Evolutionary conservation across 2,888 invertebrate species (phyloP).

Genomic region (Conistra vaccinii): DNA sequence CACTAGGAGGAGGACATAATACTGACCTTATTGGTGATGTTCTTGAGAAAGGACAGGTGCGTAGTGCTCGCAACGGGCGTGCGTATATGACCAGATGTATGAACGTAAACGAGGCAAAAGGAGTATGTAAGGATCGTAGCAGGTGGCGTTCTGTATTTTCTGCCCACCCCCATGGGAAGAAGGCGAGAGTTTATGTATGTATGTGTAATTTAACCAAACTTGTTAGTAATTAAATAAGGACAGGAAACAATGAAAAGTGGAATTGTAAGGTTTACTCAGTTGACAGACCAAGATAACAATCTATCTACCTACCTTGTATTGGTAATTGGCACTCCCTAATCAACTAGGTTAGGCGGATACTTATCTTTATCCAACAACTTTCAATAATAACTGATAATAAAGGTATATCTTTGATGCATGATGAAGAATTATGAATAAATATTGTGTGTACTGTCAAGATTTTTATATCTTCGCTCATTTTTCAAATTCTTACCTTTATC

Average conservation of each 20-base stretch:
- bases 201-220: background rate
- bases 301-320: background rate
- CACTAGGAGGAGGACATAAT: too few species aligned
- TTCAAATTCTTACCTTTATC: background rate
- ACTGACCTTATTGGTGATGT: too few species aligned
- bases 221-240: background rate
- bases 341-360: constrained; percentile 9
- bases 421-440: background rate
- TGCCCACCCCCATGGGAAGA: too few species aligned
- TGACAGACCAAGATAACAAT: background rate
- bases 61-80: too few species aligned
- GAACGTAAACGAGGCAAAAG: too few species aligned
- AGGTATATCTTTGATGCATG: background rate
- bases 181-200: too few species aligned
- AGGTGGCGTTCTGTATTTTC: too few species aligned
- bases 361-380: background rate
- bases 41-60: too few species aligned
- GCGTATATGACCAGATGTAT: too few species aligned
- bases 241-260: too few species aligned
- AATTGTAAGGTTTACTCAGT: background rate
- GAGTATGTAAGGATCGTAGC: too few species aligned
- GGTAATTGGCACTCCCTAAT: background rate
- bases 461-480: background rate
- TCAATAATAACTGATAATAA: background rate
- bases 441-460: background rate